phyloP scores from a whole-genome alignment of 2,888 invertebrate genomes.

The Xestia ashworthii region DNA sequence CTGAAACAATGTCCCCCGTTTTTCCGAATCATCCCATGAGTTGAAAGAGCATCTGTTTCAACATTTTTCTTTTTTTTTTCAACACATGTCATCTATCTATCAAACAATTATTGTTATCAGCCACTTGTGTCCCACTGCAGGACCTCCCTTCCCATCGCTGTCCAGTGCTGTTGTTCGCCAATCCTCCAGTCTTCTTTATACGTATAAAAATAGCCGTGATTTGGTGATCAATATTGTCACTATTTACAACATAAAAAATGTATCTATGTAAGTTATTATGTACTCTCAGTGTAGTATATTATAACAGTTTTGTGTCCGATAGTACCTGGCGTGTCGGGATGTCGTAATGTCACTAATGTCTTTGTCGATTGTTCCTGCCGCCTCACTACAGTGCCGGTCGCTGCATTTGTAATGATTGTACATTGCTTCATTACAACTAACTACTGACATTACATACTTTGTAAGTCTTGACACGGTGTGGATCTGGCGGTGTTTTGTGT shows the following conservation, averaged over 20 bases:
- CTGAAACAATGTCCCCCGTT: neutral
- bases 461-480: conserved; percentile 30
- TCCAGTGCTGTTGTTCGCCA: too few relatives aligned
- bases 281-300: neutral
- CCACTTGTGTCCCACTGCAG: too few relatives aligned
- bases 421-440: conserved; percentile 53
- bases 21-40: neutral
- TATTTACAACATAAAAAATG: neutral
- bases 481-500: neutral
- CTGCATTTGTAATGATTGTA: conserved; percentile 24
- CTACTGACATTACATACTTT: conserved; percentile 26
- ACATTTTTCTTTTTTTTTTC: neutral
- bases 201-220: too few relatives aligned
- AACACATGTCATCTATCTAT: neutral
- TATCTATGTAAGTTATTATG: neutral
- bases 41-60: neutral
- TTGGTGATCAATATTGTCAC: neutral
- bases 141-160: too few relatives aligned
- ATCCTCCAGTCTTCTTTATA: too few relatives aligned
- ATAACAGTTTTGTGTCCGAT: conserved; percentile 3
- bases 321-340: conserved; percentile 38
- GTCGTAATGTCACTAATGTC: conserved; percentile 56
- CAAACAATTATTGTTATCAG: too few relatives aligned
- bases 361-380: conserved; percentile 42
- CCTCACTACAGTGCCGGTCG: conserved; percentile 7